Base-by-base conservation (phyloP, 2,113 vertebrate genomes). In the Channa maculata region DNA sequence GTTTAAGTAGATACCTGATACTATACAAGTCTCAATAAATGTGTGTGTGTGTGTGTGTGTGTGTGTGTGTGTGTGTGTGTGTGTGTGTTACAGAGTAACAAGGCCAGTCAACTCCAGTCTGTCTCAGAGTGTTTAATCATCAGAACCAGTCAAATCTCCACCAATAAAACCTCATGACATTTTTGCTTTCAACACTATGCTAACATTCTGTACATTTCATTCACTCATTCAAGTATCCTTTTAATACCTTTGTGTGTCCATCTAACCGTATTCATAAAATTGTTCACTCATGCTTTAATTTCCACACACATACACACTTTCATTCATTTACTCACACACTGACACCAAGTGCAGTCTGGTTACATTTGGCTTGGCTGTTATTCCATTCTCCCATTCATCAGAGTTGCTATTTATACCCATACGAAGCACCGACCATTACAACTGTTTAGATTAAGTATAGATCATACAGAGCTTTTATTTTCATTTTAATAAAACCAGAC, bases 61-160 rank as follows among this genome's bases (percentile, higher is more conserved):
- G 24, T 24, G 65, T 11, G 34, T 3, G 69, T 24, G 24, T 24
- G 65, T 11, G 34, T 41, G 39, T n/a, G 46, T 52, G 71, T 44
- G 65, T 11, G 34, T 3, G 69, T 24, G 24, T 24, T 24, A 0
- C 24, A 4, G 52, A 89, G 70, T 39, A 83, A 83, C 3, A 46
- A 85, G 62, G 77, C 80, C 57, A 80, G 78, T 54, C 43, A 36
- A 65, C 75, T 55, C 69, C 57, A 66, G 67, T 89, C 83, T 79
- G 76, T 92, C 85, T 91, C 71, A 84, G 79, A 88, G 80, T 34
- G 36, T 92, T 88, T 92, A 91, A 91, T 92, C 78, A 81, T 86
- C 86, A 88, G 72, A 70, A 88, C 77, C 82, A 82, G 33, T 84
- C 83, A 71, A 69, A 71, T 69, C 61, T 61, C 62, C 84, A 81